phyloP scores from a whole-genome alignment of 2,113 vertebrate species.

The Catharus bicknelli region DNA sequence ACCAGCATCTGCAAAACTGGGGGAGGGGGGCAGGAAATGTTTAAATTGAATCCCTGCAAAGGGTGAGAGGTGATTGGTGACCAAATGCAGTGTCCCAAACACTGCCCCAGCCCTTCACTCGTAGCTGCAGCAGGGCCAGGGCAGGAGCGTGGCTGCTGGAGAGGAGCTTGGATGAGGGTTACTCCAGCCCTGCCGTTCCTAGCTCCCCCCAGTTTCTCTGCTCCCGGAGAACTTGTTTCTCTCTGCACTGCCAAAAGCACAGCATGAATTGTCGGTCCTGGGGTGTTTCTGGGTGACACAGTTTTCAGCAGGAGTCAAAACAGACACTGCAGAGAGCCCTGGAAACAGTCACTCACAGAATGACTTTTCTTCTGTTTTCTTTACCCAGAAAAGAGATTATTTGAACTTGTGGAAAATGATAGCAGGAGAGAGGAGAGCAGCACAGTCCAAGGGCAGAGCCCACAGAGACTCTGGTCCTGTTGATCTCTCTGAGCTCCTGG shows the following conservation, averaged over 20 bases:
- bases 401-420: neutral
- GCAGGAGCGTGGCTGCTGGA: rapidly evolving
- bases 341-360: neutral
- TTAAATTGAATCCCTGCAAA: neutral
- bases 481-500: neutral
- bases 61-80: rapidly evolving
- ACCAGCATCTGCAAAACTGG: neutral
- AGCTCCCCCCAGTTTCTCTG: neutral
- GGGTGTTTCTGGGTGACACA: slow-evolving; percentile 25
- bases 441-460: neutral
- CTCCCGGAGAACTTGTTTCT: neutral
- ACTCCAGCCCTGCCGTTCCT: neutral
- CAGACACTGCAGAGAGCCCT: neutral
- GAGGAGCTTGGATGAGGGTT: neutral
- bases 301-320: neutral
- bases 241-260: neutral
- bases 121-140: neutral
- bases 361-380: neutral
- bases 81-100: neutral
- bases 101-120: neutral
- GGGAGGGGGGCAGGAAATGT: neutral
- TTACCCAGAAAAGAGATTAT: neutral
- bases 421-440: neutral
- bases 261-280: neutral
- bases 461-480: neutral